A percentile compares a stretch with the other conserved stretches of the same genome.
These are phyloP conservation scores for Galerucella calmariensis DNA, from an alignment of 2,888 invertebrate genomes.

Conservation along the genomic window DNA sequence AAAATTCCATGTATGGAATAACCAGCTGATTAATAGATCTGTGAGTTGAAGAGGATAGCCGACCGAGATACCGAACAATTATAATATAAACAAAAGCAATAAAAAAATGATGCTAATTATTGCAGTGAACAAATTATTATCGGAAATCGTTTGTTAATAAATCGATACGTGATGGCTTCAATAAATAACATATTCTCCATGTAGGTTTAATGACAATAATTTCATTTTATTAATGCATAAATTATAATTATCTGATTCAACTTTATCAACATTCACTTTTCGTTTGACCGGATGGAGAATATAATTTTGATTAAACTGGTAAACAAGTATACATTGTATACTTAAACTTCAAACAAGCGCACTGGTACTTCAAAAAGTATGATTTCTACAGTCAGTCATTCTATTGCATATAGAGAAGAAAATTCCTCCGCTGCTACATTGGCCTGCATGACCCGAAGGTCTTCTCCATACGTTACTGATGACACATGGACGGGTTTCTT, in stretches of 20 bases:
- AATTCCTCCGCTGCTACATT: constrained; percentile 52
- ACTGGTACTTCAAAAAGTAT: constrained; percentile 18
- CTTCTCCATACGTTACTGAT: constrained; percentile 55
- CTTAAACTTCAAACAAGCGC: neutral
- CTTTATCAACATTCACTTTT: neutral
- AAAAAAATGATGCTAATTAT: constrained; percentile 47
- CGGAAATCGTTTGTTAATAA: constrained; percentile 49
- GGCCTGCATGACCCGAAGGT: constrained; percentile 53
- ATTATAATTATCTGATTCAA: too few species aligned
- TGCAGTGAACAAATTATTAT: constrained; percentile 46
- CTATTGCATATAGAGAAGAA: constrained; percentile 28
- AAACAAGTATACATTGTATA: too few species aligned
- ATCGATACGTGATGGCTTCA: constrained; percentile 50
- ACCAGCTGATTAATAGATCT: constrained; percentile 42
- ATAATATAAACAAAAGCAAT: constrained; percentile 45
- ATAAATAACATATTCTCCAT: constrained; percentile 16
- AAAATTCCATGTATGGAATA: constrained; percentile 38
- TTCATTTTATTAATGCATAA: neutral
- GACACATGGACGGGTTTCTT: constrained; percentile 58
- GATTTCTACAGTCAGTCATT: constrained; percentile 44
- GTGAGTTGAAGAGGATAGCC: constrained; percentile 37
- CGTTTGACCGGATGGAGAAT: too few species aligned
- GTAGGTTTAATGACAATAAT: constrained; percentile 13
- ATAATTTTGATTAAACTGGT: too few species aligned
- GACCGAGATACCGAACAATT: constrained; percentile 36